Conservation (phyloP, 1,140 invertebrate genomes). For the Streblospio benedicti region DNA sequence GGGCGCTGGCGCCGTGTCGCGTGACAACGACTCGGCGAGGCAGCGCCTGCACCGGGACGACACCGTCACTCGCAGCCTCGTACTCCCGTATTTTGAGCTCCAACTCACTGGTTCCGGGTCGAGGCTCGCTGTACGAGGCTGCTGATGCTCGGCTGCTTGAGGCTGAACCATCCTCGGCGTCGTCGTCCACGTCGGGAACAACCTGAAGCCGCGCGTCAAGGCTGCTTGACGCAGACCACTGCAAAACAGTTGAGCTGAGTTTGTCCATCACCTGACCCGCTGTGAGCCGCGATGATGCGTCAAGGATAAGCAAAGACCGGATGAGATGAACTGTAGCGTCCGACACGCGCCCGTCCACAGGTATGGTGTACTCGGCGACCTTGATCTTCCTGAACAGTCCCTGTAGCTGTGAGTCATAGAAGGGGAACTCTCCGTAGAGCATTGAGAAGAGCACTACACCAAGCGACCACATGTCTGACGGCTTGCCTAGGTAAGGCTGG, state of each 20-base stretch:
- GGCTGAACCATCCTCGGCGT: constrained; percentile 16
- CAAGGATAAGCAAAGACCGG: constrained; percentile 52
- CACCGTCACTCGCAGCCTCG: too few relatives aligned
- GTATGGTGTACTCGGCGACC: constrained; percentile 58
- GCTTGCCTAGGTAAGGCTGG: constrained; percentile 55
- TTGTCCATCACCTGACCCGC: constrained; percentile 55
- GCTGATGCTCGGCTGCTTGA: too few relatives aligned
- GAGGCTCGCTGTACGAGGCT: too few relatives aligned
- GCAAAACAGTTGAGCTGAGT: constrained; percentile 49
- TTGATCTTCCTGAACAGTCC: constrained; percentile 74
- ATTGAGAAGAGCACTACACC: constrained; percentile 75
- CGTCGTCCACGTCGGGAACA: constrained; percentile 34
- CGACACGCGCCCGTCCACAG: constrained; percentile 55
- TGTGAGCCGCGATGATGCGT: constrained; percentile 53
- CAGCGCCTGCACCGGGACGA: too few relatives aligned
- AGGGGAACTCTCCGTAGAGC: constrained; percentile 79
- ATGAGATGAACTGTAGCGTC: constrained; percentile 54
- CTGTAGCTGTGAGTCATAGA: constrained; percentile 67
- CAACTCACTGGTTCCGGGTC: too few relatives aligned
- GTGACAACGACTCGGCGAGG: too few relatives aligned
- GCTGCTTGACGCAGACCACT: constrained; percentile 40
- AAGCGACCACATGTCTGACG: constrained; percentile 78
- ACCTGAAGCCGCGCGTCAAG: constrained; percentile 28
- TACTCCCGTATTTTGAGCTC: too few relatives aligned
- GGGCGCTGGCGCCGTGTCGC: too few relatives aligned